These are phyloP conservation scores for Acronicta aceris DNA, from an alignment of 2,888 invertebrate species.

Conservation along the genomic window DNA sequence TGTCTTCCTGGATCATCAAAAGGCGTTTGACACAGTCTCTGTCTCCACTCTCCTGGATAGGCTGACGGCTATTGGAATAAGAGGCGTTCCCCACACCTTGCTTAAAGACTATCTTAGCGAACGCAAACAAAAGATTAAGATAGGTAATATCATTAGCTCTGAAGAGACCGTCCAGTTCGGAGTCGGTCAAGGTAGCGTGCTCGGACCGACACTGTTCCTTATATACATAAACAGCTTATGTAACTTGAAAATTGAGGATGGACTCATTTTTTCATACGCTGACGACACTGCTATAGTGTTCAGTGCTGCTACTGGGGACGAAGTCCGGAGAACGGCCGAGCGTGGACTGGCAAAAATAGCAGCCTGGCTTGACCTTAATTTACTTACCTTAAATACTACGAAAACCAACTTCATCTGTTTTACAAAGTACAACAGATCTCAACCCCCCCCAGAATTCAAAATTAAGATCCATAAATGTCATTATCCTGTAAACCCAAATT, in stretches of 20 bases:
- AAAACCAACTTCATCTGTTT: constrained; percentile 5
- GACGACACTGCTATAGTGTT: constrained; percentile 3
- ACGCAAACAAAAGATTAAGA: not conserved
- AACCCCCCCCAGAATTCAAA: constrained; percentile 1
- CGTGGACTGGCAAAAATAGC: constrained; percentile 2
- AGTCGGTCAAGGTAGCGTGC: constrained; percentile 3
- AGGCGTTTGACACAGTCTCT: too few species aligned
- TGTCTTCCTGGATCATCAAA: too few species aligned
- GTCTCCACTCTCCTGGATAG: too few species aligned
- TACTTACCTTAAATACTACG: constrained; percentile 2
- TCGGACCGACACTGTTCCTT: not conserved
- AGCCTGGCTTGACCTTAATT: not conserved
- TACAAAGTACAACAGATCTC: constrained; percentile 1
- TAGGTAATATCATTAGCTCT: constrained; percentile 1
- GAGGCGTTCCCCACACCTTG: not conserved
- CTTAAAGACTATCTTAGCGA: constrained; percentile 2
- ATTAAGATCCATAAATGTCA: not conserved
- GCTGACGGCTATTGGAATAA: not conserved
- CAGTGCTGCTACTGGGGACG: not conserved
- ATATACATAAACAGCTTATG: too few species aligned
- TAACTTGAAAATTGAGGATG: too few species aligned
- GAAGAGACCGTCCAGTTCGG: constrained; percentile 5
- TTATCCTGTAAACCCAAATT: not conserved
- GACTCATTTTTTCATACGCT: not conserved
- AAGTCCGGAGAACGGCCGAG: not conserved